Base-by-base conservation (phyloP, 2,113 vertebrate species). In the Merops nubicus region DNA sequence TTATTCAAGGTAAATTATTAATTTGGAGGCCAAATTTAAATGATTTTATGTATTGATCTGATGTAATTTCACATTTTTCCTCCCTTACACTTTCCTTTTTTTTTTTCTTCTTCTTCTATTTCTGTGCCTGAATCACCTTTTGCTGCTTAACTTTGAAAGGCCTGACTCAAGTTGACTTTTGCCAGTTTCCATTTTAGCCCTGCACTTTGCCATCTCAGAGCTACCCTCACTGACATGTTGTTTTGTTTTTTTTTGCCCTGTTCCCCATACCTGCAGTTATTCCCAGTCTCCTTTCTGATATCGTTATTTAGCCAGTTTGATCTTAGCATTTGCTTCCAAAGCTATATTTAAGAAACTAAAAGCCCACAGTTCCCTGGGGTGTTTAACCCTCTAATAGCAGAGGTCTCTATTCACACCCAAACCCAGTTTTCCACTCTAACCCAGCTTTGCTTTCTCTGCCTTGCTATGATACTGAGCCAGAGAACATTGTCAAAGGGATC, bases 281-380 rank as follows among this genome's bases (percentile, higher is more conserved):
- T 86, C 42, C 9, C 8, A 31, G 25, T 28, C 14, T 80, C 16
- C 45, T 86, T 85, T 80, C 59, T 57, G 48, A 45, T 60, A 50
- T 65, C 53, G 56, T 86, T 80, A 65, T 83, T 86, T 53, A 84
- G 40, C 4, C 31, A 77, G 45, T 74, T 73, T 53, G 23, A 91
- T 69, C 50, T 89, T 54, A 70, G 38, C 26, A 40, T 57, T 76
- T 75, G 21, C 28, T 93, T 92, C 54, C 21, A 47, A 81, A 77
- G 14, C 33, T 87, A 6, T 67, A 48, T 64, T 81, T 85, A 59
- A 96, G 86, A 72, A 92, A 59, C 33, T 38, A 40, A 89, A 84
- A 33, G 34, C 13, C 34, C 60, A 72, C 16, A 76, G 31, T 62
- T 74, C n/a, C n/a, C 25, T 80, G n/a, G 25, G 9, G 8, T 81